Percentiles rank a stretch among this genome's conserved stretches.
phyloP scores from a whole-genome alignment of 1,140 invertebrate genomes.

The Ceratina japonica region DNA sequence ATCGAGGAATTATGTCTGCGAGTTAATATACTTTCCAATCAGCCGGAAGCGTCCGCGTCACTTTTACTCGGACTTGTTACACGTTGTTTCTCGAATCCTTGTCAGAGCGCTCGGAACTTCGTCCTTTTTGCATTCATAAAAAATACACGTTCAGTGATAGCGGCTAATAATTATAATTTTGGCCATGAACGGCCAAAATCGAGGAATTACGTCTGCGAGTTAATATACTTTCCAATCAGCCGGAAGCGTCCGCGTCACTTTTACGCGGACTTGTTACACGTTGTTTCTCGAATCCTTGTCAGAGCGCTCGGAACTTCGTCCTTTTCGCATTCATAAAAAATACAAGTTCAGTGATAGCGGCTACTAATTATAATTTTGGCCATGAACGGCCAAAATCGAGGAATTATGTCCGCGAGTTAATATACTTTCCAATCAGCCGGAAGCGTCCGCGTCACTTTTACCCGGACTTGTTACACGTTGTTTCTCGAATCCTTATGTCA shows the following conservation, averaged over 20 bases:
- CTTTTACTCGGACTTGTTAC: background rate
- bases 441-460: background rate
- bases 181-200: no score
- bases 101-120: no score
- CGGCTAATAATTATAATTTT: no score
- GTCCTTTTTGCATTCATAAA: no score
- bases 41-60: background rate
- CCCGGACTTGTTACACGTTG: no score
- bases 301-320: no score
- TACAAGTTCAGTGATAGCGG: no score
- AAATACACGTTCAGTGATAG: no score
- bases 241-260: background rate
- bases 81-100: background rate
- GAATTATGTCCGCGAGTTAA: slow-evolving; percentile 30
- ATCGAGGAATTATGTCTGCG: slow-evolving; percentile 20
- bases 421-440: slow-evolving; percentile 1
- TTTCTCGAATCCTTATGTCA: background rate
- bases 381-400: no score
- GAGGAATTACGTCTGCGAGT: slow-evolving; percentile 21
- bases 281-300: background rate
- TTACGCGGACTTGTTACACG: no score
- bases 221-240: slow-evolving; percentile 17
- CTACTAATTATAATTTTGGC: no score
- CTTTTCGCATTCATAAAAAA: no score
- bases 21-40: slow-evolving; percentile 18